Conservation (phyloP, 2,888 invertebrate species). For the Drosophila austrosaltans region DNA sequence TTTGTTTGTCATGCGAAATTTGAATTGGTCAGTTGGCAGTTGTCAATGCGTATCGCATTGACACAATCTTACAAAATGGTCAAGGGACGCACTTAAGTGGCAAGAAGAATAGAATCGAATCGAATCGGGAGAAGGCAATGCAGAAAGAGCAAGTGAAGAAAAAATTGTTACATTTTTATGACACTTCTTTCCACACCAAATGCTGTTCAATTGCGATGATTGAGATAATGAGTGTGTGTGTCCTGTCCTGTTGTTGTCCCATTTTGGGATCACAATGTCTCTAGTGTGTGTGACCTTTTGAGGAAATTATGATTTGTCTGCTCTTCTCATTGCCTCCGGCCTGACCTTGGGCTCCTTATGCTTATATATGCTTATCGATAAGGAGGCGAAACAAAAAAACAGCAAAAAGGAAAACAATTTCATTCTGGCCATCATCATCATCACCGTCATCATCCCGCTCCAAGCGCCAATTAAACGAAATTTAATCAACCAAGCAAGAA, state of each 20-base stretch:
- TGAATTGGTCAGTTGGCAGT: constrained; percentile 57
- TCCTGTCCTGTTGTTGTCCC: constrained; percentile 7
- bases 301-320: constrained; percentile 71
- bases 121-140: constrained; percentile 33
- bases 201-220: constrained; percentile 71
- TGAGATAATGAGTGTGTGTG: constrained; percentile 66
- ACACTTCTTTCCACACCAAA: constrained; percentile 68
- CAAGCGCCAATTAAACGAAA: constrained; percentile 37
- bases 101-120: constrained; percentile 33
- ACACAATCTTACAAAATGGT: constrained; percentile 72
- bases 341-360: constrained; percentile 35
- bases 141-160: constrained; percentile 32
- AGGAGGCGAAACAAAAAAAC: constrained; percentile 15
- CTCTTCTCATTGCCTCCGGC: constrained; percentile 1
- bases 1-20: constrained; percentile 52
- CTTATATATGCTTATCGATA: constrained; percentile 32
- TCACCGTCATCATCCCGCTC: neutral
- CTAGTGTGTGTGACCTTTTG: constrained; percentile 52
- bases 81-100: constrained; percentile 58
- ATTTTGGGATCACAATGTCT: constrained; percentile 51
- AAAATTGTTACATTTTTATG: constrained; percentile 62
- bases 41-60: constrained; percentile 53
- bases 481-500: constrained; percentile 48
- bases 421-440: neutral
- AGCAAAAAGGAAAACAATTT: constrained; percentile 17